Evolutionary conservation across 2,888 invertebrate species (phyloP).

Genomic region (Phytoseiulus persimilis): DNA sequence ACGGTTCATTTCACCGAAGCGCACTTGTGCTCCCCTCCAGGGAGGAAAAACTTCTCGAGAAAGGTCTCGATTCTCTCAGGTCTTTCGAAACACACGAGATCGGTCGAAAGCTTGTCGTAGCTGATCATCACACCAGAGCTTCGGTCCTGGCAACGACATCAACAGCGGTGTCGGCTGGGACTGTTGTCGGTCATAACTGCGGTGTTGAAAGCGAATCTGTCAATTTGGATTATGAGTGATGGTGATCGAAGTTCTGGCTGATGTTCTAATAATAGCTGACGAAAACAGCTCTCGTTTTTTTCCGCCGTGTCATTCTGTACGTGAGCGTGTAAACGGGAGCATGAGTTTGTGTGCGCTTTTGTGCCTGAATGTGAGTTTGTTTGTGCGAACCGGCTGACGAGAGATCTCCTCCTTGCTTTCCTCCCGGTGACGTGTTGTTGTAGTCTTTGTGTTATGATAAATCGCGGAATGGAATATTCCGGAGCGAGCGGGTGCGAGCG

Average conservation of each 20-base stretch:
- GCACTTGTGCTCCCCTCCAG: too few relatives aligned
- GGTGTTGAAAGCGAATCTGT: slow-evolving; percentile 5
- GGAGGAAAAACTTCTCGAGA: not conserved
- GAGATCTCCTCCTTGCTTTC: not conserved
- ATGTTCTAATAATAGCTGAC: not conserved
- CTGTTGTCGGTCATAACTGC: not conserved
- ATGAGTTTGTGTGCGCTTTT: not conserved
- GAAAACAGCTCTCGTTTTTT: not conserved
- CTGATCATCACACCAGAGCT: not conserved
- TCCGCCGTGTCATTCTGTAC: not conserved
- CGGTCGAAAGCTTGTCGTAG: not conserved
- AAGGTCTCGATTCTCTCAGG: not conserved
- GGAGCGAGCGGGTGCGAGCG: not conserved
- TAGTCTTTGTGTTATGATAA: not conserved
- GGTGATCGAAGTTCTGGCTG: not conserved
- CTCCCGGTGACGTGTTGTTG: not conserved
- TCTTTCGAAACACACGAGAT: not conserved
- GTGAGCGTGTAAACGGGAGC: not conserved
- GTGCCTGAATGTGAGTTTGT: not conserved
- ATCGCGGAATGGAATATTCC: not conserved
- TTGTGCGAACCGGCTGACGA: not conserved
- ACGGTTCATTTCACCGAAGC: too few relatives aligned
- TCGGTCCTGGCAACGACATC: not conserved
- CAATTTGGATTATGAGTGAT: not conserved
- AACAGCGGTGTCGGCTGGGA: not conserved